A percentile compares a stretch with the other conserved stretches of the same genome.
Conservation (phyloP, 2,113 vertebrate species). For the Rana temporaria region DNA sequence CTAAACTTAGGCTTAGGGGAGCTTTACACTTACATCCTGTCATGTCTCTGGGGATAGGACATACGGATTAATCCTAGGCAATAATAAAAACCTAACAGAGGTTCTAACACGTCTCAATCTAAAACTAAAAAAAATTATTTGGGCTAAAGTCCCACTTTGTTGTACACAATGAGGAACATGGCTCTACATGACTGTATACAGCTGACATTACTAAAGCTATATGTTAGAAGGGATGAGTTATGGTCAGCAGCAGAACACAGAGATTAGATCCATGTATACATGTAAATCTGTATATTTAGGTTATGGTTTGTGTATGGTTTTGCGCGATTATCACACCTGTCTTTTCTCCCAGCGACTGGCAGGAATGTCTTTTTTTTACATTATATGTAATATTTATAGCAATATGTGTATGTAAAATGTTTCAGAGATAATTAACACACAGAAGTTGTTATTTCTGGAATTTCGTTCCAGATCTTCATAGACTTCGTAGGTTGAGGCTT, state of each 20-base stretch:
- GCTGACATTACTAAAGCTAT: too few relatives aligned
- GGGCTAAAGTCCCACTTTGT: too few relatives aligned
- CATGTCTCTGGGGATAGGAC: too few relatives aligned
- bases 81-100: too few relatives aligned
- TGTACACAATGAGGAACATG: too few relatives aligned
- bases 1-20: too few relatives aligned
- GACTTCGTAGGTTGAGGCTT: background rate
- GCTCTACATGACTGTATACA: too few relatives aligned
- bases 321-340: conserved; percentile 35
- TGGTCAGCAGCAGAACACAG: background rate
- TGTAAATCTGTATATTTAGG: conserved; percentile 1
- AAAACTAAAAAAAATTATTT: too few relatives aligned
- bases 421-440: background rate
- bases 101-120: too few relatives aligned
- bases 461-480: background rate
- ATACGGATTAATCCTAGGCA: too few relatives aligned
- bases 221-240: background rate
- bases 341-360: background rate
- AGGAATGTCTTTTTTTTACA: background rate
- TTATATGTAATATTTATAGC: background rate
- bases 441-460: background rate
- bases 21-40: too few relatives aligned
- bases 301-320: conserved; percentile 3
- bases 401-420: background rate
- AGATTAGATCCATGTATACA: conserved; percentile 21